phyloP scores from a whole-genome alignment of 2,888 invertebrate genomes.

The Melikaiella ostensackeni region DNA sequence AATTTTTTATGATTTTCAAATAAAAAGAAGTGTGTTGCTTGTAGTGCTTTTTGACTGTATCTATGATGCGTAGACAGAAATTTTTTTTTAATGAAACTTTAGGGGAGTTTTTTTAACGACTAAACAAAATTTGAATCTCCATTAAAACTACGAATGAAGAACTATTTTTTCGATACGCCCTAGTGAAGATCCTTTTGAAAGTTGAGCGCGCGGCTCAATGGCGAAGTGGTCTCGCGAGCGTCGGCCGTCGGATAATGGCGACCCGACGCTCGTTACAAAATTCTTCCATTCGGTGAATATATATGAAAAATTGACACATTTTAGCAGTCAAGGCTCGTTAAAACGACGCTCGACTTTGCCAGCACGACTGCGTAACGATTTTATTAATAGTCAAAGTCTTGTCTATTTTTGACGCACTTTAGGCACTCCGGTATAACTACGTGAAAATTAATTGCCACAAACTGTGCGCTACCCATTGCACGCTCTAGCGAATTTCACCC shows the following conservation, averaged over 20 bases:
- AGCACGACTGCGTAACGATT: conserved; percentile 60
- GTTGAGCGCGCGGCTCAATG: conserved; percentile 53
- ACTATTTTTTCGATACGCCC: too few relatives aligned
- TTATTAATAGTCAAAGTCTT: conserved; percentile 67
- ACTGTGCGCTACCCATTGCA: conserved; percentile 52
- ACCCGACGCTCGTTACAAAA: conserved; percentile 59
- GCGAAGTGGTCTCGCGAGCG: conserved; percentile 58
- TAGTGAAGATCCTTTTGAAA: background rate
- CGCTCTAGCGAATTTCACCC: conserved; percentile 59
- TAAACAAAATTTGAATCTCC: too few relatives aligned
- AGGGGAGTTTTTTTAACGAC: too few relatives aligned
- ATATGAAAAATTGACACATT: conserved; percentile 72
- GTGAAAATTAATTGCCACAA: conserved; percentile 70
- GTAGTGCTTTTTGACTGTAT: too few relatives aligned
- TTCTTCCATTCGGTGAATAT: conserved; percentile 60
- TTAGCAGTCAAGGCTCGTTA: conserved; percentile 73
- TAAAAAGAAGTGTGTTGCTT: too few relatives aligned
- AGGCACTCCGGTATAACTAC: conserved; percentile 65
- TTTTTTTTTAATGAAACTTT: too few relatives aligned
- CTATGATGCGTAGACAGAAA: too few relatives aligned
- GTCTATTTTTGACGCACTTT: conserved; percentile 63
- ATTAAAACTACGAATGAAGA: too few relatives aligned
- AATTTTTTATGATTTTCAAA: too few relatives aligned
- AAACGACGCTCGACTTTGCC: conserved; percentile 68
- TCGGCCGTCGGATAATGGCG: conserved; percentile 75